These are phyloP conservation scores for Drepanosiphum platanoidis DNA, from an alignment of 2,888 invertebrate species.

Conservation along the genomic window DNA sequence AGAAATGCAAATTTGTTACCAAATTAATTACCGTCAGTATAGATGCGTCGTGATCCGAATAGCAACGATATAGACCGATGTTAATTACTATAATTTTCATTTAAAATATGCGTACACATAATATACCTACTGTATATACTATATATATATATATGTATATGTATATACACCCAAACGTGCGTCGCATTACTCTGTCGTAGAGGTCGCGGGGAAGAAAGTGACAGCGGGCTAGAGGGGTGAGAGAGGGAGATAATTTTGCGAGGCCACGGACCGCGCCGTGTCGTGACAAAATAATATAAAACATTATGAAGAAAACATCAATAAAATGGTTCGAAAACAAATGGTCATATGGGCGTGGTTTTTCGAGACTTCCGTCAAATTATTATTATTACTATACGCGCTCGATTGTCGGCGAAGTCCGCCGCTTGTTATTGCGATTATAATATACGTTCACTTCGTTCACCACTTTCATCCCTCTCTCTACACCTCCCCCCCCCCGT, in stretches of 20 bases:
- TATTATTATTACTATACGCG: conserved; percentile 13
- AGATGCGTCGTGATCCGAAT: background rate
- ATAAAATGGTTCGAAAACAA: conserved; percentile 40
- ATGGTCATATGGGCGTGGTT: conserved; percentile 47
- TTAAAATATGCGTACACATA: conserved; percentile 5
- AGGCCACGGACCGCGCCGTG: background rate
- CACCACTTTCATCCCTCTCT: background rate
- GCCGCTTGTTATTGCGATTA: conserved; percentile 22
- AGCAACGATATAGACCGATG: background rate
- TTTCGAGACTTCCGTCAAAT: conserved; percentile 21
- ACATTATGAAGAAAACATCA: conserved; percentile 43
- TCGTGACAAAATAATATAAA: conserved; percentile 52
- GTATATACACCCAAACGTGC: background rate
- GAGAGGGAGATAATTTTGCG: conserved; percentile 3
- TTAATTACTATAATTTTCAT: conserved; percentile 14
- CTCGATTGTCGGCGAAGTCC: background rate
- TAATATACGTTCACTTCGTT: background rate
- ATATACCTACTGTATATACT: background rate
- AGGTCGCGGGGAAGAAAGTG: background rate
- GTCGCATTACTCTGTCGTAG: background rate
- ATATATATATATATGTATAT: background rate
- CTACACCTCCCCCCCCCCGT: background rate
- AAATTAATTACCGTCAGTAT: background rate
- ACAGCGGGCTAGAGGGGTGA: background rate
- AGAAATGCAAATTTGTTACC: background rate